Evolutionary conservation across 2,113 vertebrate genomes (phyloP), one percentile per base, ranked within the genome.

Genomic region (Illadopsis cleaveri): DNA sequence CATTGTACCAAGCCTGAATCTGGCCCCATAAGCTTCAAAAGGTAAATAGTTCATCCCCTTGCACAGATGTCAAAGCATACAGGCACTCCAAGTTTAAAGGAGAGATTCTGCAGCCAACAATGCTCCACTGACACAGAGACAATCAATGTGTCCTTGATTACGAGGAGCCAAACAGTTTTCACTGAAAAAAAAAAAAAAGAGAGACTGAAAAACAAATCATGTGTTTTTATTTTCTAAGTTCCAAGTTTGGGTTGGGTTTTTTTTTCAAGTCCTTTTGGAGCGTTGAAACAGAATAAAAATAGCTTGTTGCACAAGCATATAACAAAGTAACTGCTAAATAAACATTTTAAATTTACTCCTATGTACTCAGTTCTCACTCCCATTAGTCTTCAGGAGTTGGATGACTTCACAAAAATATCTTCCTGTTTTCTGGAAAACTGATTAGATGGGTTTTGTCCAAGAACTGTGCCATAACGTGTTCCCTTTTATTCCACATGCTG

Each of bases 231-330:
- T 95, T 96, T 84, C 58, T 68, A 94, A 84, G 83, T 93, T 95
- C 93, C 89, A 96, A 96, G 83, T 86, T 89, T 80, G 91, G 83
- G 60, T 68, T 87, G 93, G 45, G n/a, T 62, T 62, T 73, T 93
- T 60, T 93, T 86, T 93, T 79, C 85, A 91, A 94, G 64, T 44
- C 54, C 72, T 91, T 83, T 83, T 89, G 62, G 88, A 96, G 60
- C 28, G 8, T 42, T 86, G 88, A 91, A 96, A 83, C 72, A 89
- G 92, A 82, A 94, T 78, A 96, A 97, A 97, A 96, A 96, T 94
- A 96, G 93, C 82, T 89, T 86, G 88, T 96, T 97, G 92, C 94
- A 96, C 92, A 97, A 96, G 94, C 72, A 75, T 68, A 95, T 93
- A 93, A 96, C 92, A 96, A 94, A 97, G 86, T 90, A 93, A 93